Evolutionary conservation across 1,140 invertebrate genomes (phyloP), one percentile per base, ranked within the genome.

Genomic region (Atta texana): DNA sequence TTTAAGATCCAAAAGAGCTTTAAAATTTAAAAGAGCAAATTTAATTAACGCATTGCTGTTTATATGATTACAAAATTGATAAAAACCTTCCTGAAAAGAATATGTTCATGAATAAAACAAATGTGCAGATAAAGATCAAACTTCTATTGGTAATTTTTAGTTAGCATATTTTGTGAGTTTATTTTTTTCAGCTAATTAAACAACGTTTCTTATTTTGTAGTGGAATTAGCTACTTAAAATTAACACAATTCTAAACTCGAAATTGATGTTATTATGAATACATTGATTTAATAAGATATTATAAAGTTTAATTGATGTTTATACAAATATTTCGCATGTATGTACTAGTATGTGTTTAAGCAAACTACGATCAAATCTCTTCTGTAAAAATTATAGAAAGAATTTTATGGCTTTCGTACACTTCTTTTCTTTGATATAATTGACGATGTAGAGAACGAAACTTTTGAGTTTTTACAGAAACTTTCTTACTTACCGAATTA

Each of bases 251-350:
- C 12, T 68, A 39, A 39, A 39, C 34, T 0, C 14, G 12, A 53
- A 16, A 7, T 68, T 44, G 63, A 28, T 16, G 16, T 34, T 31
- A 5, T 12, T 61, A 31, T 85, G 31, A 39, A 59, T 8, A 75
- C 4, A 18, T 59, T 14, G 39, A 74, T 55, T 72, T 39, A 68
- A 66, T 69, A 53, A 53, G n/a, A 81, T 34, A 68, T 8, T 12
- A 39, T 16, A 21, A 69, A 10, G 18, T 5, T 64, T n/a, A 39
- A 66, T 5, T 72, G 1, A 31, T 51, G 21, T 14, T 61, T 39
- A 2, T n/a, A 21, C 7, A 39, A 75, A 21, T 74, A 72, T 68
- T 86, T 59, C 28, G 8, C 28, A 4, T 34, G 16, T 34, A 64
- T 8, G 7, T 21, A 24, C 24, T 24, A 24, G 24, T 24, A 2